phyloP scores from a whole-genome alignment of 1,140 invertebrate species.

The Panagrolaimus sp. region DNA sequence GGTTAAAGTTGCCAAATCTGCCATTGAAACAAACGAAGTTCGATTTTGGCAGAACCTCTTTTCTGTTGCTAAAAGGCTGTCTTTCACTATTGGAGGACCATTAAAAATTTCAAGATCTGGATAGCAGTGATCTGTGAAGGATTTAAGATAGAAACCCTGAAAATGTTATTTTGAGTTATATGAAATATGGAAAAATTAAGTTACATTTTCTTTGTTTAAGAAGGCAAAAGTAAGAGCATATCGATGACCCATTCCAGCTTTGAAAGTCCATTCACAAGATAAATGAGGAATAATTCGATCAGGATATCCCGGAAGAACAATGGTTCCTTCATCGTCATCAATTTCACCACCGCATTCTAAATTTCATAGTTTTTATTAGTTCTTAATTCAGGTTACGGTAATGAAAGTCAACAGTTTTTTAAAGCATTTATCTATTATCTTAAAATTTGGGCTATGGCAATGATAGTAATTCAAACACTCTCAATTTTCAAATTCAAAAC shows the following conservation, averaged over 20 bases:
- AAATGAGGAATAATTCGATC: conserved; percentile 32
- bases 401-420: too few species aligned
- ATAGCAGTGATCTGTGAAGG: neutral
- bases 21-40: conserved; percentile 37
- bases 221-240: conserved; percentile 50
- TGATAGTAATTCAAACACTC: too few species aligned
- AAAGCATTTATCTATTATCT: too few species aligned
- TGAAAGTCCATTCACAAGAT: conserved; percentile 44
- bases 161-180: neutral
- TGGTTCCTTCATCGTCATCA: conserved; percentile 34
- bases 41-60: conserved; percentile 41
- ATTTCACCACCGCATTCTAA: conserved; percentile 48
- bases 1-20: conserved; percentile 35
- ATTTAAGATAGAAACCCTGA: conserved; percentile 7
- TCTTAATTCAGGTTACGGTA: too few species aligned
- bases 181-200: too few species aligned
- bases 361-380: conserved; percentile 15
- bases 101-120: neutral
- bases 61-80: neutral
- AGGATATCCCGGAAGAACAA: conserved; percentile 44
- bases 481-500: too few species aligned
- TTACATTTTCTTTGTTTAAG: neutral
- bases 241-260: conserved; percentile 43
- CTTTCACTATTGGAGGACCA: neutral
- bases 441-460: too few species aligned